Evolutionary conservation across 2,113 vertebrate species (phyloP), one percentile per base, ranked within the genome.

Genomic region (Melanerpes aurifrons): DNA sequence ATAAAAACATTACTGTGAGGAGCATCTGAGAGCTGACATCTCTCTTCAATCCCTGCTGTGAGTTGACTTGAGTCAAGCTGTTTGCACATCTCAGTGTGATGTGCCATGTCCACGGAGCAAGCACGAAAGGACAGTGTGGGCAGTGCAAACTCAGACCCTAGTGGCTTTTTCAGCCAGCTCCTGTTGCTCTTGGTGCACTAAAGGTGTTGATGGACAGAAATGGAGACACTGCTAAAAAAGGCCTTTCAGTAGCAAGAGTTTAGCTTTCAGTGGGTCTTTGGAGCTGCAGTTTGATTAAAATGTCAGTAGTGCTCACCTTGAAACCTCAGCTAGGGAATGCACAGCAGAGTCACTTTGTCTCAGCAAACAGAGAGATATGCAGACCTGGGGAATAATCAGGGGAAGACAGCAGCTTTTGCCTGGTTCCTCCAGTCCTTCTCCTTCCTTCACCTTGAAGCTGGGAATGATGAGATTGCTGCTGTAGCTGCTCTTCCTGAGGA

Each of bases 261-360:
- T 63, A 50, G 45, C 16, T 63, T 73, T 37, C 15, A 63, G 50
- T 35, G 25, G 67, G 45, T 37, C 47, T 61, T 74, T 66, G 58
- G 40, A 25, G 32, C 57, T 75, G 63, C 26, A 50, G 37, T 29
- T 35, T 35, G 73, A 17, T 53, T 69, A 13, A 12, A 74, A 63
- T 69, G 43, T 73, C 56, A 32, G 10, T 29, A 5, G n/a, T 2
- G 4, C 28, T 31, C 17, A 10, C 57, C 50, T 69, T 66, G 68
- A 87, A 74, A 90, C 78, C 79, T 70, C 83, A 48, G 73, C 20
- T 73, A 78, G 82, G 87, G 82, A 90, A 69, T 31, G 61, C 68
- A 87, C 82, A 90, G 29, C 0, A 40, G 70, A 64, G 25, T 57
- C 47, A 21, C 71, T 63, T 26, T n/a, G 32, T 63, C 61, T 63